Evolutionary conservation across 2,888 invertebrate species (phyloP), one percentile per base, ranked within the genome.

Genomic region (Pseudococcus jackbeardsleyi): DNA sequence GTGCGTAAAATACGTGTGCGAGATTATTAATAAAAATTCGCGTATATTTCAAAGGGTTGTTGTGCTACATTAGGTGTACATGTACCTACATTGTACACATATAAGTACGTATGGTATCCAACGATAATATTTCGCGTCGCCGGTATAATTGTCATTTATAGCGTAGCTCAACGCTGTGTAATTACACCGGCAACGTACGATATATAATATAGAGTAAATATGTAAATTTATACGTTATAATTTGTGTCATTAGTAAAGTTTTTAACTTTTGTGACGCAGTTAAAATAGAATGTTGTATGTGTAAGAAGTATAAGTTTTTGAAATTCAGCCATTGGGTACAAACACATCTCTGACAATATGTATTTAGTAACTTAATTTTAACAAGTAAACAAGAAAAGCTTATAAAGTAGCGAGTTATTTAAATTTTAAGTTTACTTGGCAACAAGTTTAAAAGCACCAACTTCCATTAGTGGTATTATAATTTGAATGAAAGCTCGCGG

Each of bases 401-500:
- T 64, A 42, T 86, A 86, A 54, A 86, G 79, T 82, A 82, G 79
- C 79, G 79, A 82, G 79, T 82, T 82, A 82, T 82, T 82, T 82
- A 82, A 82, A 46, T 46, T 50, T 48, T 88, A 79, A 77, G 88
- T 88, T 88, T 88, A 88, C 88, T 88, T 82, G 88, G 88, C 79
- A 88, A 88, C 88, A 88, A 88, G 82, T 88, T 88, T 88, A 82
- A 82, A 88, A 88, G 88, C 88, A 82, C 88, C 59, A 82, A 79
- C 88, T 88, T 88, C 88, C 88, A 88, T 88, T 88, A 88, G 88
- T 77, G 88, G 82, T 88, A 88, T 88, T 88, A 88, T 88, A 88
- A 88, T 88, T 82, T 82, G 88, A 88, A 88, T 88, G 88, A 88
- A 88, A 88, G 88, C 88, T 77, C 48, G 82, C 54, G 88, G 82